Conservation (phyloP, 1,140 invertebrate genomes). For the Lepeophtheirus salmonis region DNA sequence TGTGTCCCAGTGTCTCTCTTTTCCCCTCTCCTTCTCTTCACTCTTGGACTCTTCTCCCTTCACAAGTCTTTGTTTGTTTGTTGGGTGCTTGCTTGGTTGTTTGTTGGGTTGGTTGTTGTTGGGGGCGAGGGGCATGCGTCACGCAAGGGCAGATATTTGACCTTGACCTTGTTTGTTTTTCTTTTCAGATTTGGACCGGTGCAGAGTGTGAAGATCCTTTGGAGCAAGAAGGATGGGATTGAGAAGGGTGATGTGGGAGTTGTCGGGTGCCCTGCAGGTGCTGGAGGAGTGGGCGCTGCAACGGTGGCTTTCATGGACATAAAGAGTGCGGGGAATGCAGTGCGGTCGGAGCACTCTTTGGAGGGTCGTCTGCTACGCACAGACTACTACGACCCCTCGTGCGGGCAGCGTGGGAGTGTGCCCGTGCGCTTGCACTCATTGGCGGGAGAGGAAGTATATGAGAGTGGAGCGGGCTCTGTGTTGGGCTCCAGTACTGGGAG, state of each 20-base stretch:
- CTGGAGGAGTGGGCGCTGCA: slow-evolving; percentile 36
- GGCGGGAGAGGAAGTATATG: neutral
- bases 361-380: slow-evolving; percentile 64
- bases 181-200: slow-evolving; percentile 38
- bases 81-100: too few species aligned
- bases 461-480: neutral
- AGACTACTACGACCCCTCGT: slow-evolving; percentile 66
- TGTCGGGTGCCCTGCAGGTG: slow-evolving; percentile 30
- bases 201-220: slow-evolving; percentile 34
- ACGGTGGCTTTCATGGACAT: slow-evolving; percentile 92
- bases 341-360: slow-evolving; percentile 66
- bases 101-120: too few species aligned
- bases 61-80: too few species aligned
- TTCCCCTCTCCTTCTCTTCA: too few species aligned
- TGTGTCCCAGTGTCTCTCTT: too few species aligned
- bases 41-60: too few species aligned
- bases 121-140: too few species aligned
- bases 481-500: neutral
- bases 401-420: neutral
- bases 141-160: neutral
- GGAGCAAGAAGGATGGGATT: slow-evolving; percentile 22
- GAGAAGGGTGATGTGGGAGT: slow-evolving; percentile 29
- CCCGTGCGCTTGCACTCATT: neutral
- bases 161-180: slow-evolving; percentile 18
- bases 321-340: slow-evolving; percentile 79